phyloP scores from a whole-genome alignment of 1,140 invertebrate genomes.

The Armadillidium nasatum region DNA sequence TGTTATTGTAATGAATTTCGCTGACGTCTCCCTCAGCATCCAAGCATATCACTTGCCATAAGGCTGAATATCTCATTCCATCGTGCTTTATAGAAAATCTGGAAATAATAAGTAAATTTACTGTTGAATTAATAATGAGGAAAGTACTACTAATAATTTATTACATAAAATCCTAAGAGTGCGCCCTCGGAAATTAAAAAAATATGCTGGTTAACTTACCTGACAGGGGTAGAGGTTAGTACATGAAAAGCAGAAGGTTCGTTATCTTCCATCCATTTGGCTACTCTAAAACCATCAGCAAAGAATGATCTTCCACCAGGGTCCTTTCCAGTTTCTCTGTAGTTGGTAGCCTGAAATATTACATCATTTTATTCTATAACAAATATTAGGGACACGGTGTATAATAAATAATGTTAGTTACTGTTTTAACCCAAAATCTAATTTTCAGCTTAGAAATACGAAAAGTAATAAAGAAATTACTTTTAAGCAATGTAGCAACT shows the following conservation, averaged over 20 bases:
- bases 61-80: conserved; percentile 47
- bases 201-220: conserved; percentile 21
- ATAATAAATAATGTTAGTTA: conserved; percentile 21
- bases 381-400: conserved; percentile 16
- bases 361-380: neutral
- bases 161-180: too few relatives aligned
- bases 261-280: conserved; percentile 49
- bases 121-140: too few relatives aligned
- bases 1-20: conserved; percentile 51
- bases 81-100: conserved; percentile 45
- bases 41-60: conserved; percentile 48
- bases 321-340: conserved; percentile 42
- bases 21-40: conserved; percentile 47
- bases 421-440: neutral
- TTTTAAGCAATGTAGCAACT: conserved; percentile 50
- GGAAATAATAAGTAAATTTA: neutral
- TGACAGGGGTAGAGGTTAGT: conserved; percentile 48
- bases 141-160: too few relatives aligned
- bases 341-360: conserved; percentile 43
- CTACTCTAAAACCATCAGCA: conserved; percentile 49
- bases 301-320: conserved; percentile 49
- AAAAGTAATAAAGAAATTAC: conserved; percentile 23
- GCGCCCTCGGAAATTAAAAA: neutral
- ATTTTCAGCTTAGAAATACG: neutral
- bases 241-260: conserved; percentile 50